Percentiles rank a stretch among this genome's conserved stretches.
These are phyloP conservation scores for Phragmatobia fuliginosa DNA, from an alignment of 2,888 invertebrate genomes.

Conservation along the genomic window DNA sequence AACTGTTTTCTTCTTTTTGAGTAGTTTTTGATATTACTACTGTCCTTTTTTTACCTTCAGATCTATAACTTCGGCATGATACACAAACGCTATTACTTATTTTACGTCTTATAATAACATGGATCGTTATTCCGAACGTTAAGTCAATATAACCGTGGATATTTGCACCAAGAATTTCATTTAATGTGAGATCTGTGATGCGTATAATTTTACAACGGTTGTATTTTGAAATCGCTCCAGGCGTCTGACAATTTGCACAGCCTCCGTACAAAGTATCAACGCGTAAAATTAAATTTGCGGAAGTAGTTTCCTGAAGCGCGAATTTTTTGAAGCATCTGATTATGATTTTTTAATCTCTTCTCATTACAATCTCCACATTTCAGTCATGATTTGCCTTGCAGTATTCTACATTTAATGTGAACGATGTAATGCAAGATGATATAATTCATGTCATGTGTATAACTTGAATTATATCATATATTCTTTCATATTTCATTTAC, in stretches of 20 bases:
- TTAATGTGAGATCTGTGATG: constrained; percentile 35
- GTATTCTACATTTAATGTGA: background rate
- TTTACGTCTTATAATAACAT: background rate
- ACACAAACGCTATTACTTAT: background rate
- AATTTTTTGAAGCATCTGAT: constrained; percentile 25
- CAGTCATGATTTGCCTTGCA: background rate
- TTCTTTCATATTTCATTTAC: background rate
- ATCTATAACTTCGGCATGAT: background rate
- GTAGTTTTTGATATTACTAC: background rate
- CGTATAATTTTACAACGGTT: constrained; percentile 53
- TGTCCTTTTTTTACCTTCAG: background rate
- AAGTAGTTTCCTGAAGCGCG: constrained; percentile 54
- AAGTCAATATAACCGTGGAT: constrained; percentile 12
- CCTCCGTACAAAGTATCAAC: constrained; percentile 52
- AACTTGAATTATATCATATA: no score
- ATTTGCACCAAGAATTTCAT: constrained; percentile 26
- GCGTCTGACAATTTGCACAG: constrained; percentile 63
- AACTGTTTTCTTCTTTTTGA: constrained; percentile 14
- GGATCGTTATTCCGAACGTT: constrained; percentile 13
- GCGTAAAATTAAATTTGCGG: constrained; percentile 64
- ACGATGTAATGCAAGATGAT: background rate
- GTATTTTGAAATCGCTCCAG: constrained; percentile 52
- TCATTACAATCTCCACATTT: background rate
- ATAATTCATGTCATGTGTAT: no score
- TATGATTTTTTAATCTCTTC: constrained; percentile 15